These are phyloP conservation scores for Clarias magur DNA, from an alignment of 2,113 vertebrate species.

Conservation along the genomic window DNA sequence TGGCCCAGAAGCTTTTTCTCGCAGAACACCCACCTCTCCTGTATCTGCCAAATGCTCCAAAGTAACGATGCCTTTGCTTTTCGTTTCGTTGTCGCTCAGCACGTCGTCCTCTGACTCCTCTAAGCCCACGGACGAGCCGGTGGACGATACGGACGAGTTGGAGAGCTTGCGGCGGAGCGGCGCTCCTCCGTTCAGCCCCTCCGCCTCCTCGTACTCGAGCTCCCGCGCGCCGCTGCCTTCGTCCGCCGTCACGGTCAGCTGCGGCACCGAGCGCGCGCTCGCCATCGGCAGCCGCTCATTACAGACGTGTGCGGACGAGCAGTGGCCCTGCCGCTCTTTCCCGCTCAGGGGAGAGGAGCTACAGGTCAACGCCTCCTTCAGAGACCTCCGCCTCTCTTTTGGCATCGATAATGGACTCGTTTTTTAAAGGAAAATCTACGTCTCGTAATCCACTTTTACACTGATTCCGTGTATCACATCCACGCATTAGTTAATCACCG, in stretches of 20 bases:
- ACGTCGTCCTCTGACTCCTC: constrained; percentile 95
- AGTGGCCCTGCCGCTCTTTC: constrained; percentile 67
- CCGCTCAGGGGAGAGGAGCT: constrained; percentile 59
- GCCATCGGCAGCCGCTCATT: constrained; percentile 61
- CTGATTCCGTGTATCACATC: neutral
- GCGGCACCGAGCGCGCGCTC: constrained; percentile 77
- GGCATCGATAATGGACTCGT: constrained; percentile 60
- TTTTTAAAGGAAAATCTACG: neutral
- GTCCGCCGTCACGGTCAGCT: constrained; percentile 91
- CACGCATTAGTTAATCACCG: neutral
- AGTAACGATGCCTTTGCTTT: constrained; percentile 89
- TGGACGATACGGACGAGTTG: constrained; percentile 92
- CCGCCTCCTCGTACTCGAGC: constrained; percentile 71
- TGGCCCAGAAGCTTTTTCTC: neutral
- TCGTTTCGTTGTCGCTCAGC: constrained; percentile 89
- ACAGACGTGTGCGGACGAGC: constrained; percentile 60
- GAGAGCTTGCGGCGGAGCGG: constrained; percentile 82
- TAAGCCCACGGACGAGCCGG: constrained; percentile 84
- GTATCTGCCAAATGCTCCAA: constrained; percentile 83
- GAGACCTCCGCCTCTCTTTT: constrained; percentile 69
- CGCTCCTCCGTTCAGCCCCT: constrained; percentile 64
- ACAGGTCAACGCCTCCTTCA: constrained; percentile 59
- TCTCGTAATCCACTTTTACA: neutral
- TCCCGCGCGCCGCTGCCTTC: constrained; percentile 73
- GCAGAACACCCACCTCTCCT: constrained; percentile 75